phyloP scores from a whole-genome alignment of 1,140 invertebrate genomes.

The Ectropis grisescens region DNA sequence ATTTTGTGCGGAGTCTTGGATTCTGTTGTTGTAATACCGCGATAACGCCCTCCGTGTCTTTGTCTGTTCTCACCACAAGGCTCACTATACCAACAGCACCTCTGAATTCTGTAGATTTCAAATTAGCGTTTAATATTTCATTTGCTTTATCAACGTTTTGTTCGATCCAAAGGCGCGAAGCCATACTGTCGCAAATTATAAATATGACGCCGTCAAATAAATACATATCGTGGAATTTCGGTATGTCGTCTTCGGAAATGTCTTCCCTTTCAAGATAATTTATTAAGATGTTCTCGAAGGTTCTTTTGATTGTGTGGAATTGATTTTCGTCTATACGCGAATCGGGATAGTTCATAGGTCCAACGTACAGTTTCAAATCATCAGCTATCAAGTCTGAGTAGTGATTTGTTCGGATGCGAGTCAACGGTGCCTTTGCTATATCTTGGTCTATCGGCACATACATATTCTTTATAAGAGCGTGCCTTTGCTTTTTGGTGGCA shows the following conservation, averaged over 20 bases:
- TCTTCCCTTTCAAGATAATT: slow-evolving; percentile 16
- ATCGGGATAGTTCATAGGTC: slow-evolving; percentile 48
- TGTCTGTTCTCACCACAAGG: slow-evolving; percentile 34
- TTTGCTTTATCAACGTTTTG: slow-evolving; percentile 22
- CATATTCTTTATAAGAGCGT: slow-evolving; percentile 30
- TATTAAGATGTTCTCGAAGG: slow-evolving; percentile 32
- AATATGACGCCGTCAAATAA: slow-evolving; percentile 57
- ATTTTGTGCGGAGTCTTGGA: slow-evolving; percentile 46
- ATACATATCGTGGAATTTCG: slow-evolving; percentile 49
- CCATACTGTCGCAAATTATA: slow-evolving; percentile 38
- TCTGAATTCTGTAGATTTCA: slow-evolving; percentile 46
- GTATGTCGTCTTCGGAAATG: slow-evolving; percentile 16
- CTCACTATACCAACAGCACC: slow-evolving; percentile 53
- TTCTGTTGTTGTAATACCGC: slow-evolving; percentile 39
- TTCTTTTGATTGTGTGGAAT: slow-evolving; percentile 35
- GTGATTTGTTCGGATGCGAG: slow-evolving; percentile 36
- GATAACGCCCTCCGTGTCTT: slow-evolving; percentile 35
- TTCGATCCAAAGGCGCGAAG: slow-evolving; percentile 36
- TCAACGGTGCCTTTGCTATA: slow-evolving; percentile 30
- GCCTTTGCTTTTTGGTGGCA: slow-evolving; percentile 22
- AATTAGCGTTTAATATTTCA: slow-evolving; percentile 19
- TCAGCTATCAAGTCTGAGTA: slow-evolving; percentile 46
- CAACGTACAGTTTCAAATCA: slow-evolving; percentile 51
- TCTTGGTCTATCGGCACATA: slow-evolving; percentile 33
- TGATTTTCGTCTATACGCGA: slow-evolving; percentile 31